Evolutionary conservation across 2,113 vertebrate genomes (phyloP).

Genomic region (Chaetops frenatus): DNA sequence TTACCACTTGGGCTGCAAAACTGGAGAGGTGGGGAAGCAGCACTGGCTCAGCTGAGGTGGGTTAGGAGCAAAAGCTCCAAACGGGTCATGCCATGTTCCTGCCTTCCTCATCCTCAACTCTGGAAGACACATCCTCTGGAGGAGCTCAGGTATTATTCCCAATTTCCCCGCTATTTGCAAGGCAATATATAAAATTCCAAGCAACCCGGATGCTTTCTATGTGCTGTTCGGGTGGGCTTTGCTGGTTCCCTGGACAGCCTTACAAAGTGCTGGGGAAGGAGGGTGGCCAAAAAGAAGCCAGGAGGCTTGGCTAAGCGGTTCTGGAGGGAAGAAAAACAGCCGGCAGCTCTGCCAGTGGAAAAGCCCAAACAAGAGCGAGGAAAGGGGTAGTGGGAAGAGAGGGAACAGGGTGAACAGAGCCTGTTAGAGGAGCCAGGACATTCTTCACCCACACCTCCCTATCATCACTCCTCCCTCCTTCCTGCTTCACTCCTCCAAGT

Average conservation of each 20-base stretch:
- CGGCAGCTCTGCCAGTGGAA: not conserved
- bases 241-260: not conserved
- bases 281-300: not conserved
- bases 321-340: not conserved
- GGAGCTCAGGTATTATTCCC: not conserved
- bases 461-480: not conserved
- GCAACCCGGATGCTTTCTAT: not conserved
- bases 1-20: not conserved
- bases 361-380: not conserved
- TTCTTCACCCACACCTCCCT: not conserved
- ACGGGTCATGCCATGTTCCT: fast-evolving
- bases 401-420: not conserved
- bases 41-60: not conserved
- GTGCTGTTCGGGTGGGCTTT: not conserved
- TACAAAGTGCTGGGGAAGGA: not conserved
- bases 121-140: not conserved
- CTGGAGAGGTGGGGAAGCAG: not conserved
- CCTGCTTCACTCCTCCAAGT: not conserved
- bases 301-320: not conserved
- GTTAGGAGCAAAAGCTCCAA: not conserved
- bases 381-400: not conserved
- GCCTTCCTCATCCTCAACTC: not conserved
- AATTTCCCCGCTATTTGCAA: fast-evolving
- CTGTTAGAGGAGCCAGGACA: not conserved
- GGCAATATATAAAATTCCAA: not conserved